Evolutionary conservation across 2,113 vertebrate genomes (phyloP).

Genomic region (Ctenomys sociabilis): DNA sequence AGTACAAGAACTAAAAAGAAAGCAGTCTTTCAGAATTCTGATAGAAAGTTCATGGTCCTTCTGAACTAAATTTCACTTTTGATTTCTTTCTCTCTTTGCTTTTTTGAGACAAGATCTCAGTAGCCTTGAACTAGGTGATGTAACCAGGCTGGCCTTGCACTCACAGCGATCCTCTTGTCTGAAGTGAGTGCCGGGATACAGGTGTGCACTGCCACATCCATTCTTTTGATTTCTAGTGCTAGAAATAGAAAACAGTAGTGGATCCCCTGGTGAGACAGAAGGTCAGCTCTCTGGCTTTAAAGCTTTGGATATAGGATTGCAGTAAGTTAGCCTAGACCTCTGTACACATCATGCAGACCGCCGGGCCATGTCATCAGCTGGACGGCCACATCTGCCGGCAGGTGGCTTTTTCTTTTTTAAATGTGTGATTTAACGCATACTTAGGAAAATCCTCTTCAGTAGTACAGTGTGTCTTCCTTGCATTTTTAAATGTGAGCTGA

Average conservation of each 20-base stretch:
- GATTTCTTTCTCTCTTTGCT: constrained; percentile 35
- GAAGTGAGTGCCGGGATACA: not conserved
- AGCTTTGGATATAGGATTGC: constrained; percentile 69
- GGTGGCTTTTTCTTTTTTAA: not conserved
- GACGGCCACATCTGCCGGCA: not conserved
- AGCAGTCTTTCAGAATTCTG: constrained; percentile 72
- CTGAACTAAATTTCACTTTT: constrained; percentile 58
- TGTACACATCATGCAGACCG: accelerated
- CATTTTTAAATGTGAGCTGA: not conserved
- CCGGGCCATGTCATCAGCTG: accelerated
- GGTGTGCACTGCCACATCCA: not conserved
- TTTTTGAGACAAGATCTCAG: not conserved
- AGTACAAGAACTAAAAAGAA: constrained; percentile 53
- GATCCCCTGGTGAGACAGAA: constrained; percentile 64
- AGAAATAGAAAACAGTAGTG: constrained; percentile 79
- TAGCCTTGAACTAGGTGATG: not conserved
- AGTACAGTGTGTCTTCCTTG: not conserved
- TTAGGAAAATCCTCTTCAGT: not conserved
- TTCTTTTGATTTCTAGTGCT: constrained; percentile 74
- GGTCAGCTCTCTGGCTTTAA: constrained; percentile 71
- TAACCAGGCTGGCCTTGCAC: no score
- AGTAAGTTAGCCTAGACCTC: not conserved
- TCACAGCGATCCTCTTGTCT: not conserved
- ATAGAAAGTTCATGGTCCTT: constrained; percentile 74
- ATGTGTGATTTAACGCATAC: not conserved